Evolutionary conservation across 1,140 invertebrate species (phyloP), one percentile per base, ranked within the genome.

Genomic region (Leptopilina clavipes): DNA sequence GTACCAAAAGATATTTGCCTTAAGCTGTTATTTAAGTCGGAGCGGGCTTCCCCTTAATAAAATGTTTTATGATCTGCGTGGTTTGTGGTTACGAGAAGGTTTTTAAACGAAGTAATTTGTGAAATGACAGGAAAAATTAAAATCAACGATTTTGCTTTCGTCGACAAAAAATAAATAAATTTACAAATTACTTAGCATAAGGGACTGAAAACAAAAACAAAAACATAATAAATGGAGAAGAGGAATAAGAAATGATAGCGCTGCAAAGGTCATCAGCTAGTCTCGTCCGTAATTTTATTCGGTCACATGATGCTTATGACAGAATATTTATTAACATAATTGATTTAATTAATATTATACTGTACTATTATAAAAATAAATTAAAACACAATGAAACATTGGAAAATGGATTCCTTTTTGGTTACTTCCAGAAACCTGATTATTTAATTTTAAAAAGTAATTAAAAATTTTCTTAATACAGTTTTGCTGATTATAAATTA

Each of bases 311-410:
- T 88, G 82, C 87, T 89, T 89, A 88, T 84, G 87, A 88, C 78
- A 88, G 85, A 86, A 87, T 82, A 88, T 87, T 87, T 86, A 88
- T 88, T 87, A 88, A 88, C 88, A 89, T 88, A 85, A 88, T 88
- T 87, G 86, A 89, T 88, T 89, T 87, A 86, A 88, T 88, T 86
- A 82, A 87, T 85, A 90, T 89, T 87, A 85, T 89, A 89, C 85
- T 89, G 84, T 89, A 89, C 82, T 88, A 88, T 86, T 89, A 88
- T 84, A 84, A 72, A 87, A 86, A 88, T 87, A 88, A 81, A 89
- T 87, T 87, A 89, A 88, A 88, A 88, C 80, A 84, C 75, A 73
- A 88, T 86, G 84, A 86, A 85, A 83, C 83, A 87, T 85, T 82
- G 72, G 22, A 73, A 56, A 18, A 17, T 43, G 52, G 40, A 59